Base-by-base conservation (phyloP, 2,888 invertebrate genomes). In the Clistopyga incitator region DNA sequence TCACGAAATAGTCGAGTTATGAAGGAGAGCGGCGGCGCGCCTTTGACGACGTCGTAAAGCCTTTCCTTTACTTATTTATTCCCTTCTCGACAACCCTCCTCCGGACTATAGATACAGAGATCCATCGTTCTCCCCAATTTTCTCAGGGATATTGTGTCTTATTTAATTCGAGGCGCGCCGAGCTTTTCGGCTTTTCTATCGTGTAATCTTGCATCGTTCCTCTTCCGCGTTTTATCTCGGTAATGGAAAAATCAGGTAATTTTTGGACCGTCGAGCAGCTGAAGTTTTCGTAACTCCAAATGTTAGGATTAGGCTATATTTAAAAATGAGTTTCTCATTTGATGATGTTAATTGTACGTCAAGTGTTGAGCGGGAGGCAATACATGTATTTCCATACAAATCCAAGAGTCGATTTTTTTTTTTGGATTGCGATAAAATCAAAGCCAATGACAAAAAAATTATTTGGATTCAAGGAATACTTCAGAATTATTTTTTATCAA, bases 11-110 rank as follows among this genome's bases (percentile, higher is more conserved):
- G 80, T 61, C 34, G 77, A 79, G 76, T 78, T 84, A 71, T 82
- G 64, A 84, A 70, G 64, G 78, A 68, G 25, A 34, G 78, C 82
- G 75, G 78, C 82, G 75, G 74, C 75, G 38, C 15, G 64, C 61
- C 70, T 74, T 72, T 74, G 74, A 72, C 72, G 42, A 38, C 42
- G 34, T 65, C 45, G 65, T 50, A 38, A 78, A 78, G 59, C 59
- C 78, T 78, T 75, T 61, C 20, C 78, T 54, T 59, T 47, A 29
- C 72, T 61, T 34, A 29, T 47, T 64, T 47, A 61, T 61, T 61
- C 29, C 15, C 25, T 45, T 80, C 15, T 20, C 52, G 61, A 29
- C 64, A 52, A 50, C 38, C 68, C 18, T 18, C 61, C 38, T 64
- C 1, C 18, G 2, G 18, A 25, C 25, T 52, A 8, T 20, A 70